Percentiles rank a stretch among this genome's conserved stretches.
These are phyloP conservation scores for Drosophila aff. DNA, from an alignment of 1,140 invertebrate species.

Conservation along the genomic window DNA sequence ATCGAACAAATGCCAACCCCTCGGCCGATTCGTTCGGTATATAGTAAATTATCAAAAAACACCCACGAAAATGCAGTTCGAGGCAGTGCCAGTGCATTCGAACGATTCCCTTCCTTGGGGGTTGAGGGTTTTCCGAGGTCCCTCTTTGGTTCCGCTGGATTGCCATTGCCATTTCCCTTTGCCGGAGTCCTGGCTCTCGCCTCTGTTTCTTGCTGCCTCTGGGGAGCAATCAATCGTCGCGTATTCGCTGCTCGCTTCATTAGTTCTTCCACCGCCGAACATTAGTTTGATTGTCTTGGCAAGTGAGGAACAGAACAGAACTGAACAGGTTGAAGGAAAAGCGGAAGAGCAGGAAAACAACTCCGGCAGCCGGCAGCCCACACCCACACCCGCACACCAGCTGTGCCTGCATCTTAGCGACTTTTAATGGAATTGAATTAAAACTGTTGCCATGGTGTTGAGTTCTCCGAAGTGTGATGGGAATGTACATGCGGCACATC, in stretches of 20 bases:
- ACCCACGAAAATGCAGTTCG: conserved; percentile 66
- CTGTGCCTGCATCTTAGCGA: conserved; percentile 68
- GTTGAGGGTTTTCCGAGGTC: conserved; percentile 35
- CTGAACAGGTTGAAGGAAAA: conserved; percentile 9
- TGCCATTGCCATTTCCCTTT: conserved; percentile 26
- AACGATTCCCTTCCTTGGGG: conserved; percentile 17
- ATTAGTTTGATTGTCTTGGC: conserved; percentile 67
- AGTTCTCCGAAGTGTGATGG: conserved; percentile 19
- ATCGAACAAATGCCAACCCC: conserved; percentile 36
- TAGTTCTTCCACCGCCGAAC: conserved; percentile 70
- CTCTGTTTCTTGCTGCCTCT: conserved; percentile 59
- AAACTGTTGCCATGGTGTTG: conserved; percentile 70
- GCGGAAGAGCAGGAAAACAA: conserved; percentile 1
- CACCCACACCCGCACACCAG: conserved; percentile 53
- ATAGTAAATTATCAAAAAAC: conserved; percentile 63
- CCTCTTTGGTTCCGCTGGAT: conserved; percentile 58
- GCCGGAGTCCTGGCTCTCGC: conserved; percentile 1
- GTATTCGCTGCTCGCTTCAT: conserved; percentile 76
- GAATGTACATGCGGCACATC: conserved; percentile 9
- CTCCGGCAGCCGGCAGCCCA: not conserved
- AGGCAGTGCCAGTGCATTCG: conserved; percentile 31
- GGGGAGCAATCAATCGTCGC: conserved; percentile 84
- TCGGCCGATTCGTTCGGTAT: conserved; percentile 29
- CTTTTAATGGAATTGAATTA: conserved; percentile 84
- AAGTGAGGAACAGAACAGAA: conserved; percentile 15